phyloP scores from a whole-genome alignment of 2,888 invertebrate genomes.

The Operophtera brumata region DNA sequence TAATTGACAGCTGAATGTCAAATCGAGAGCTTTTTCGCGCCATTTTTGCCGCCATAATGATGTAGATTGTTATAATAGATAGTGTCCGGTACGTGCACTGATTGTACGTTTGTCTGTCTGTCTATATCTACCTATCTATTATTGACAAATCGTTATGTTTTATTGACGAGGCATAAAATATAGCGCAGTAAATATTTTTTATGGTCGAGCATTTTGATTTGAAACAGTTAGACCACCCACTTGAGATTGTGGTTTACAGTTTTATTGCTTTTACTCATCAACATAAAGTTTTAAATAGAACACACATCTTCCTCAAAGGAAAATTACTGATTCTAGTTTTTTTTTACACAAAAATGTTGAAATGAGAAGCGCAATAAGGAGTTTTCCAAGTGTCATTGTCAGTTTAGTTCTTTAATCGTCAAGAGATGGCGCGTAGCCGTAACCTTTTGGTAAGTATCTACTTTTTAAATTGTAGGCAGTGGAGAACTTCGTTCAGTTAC shows the following conservation, averaged over 20 bases:
- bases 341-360: no score
- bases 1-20: constrained; percentile 77
- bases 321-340: neutral
- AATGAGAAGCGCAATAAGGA: no score
- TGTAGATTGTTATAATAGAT: constrained; percentile 67
- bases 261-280: constrained; percentile 10
- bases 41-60: constrained; percentile 58
- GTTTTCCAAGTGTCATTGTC: no score
- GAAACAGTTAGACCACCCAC: constrained; percentile 14
- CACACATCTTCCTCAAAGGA: neutral
- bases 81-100: constrained; percentile 42
- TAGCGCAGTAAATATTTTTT: constrained; percentile 12
- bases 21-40: constrained; percentile 64
- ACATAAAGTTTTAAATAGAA: constrained; percentile 14
- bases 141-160: constrained; percentile 27
- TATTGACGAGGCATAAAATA: constrained; percentile 12
- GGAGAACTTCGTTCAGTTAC: no score
- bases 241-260: constrained; percentile 14
- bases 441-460: no score
- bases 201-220: constrained; percentile 16
- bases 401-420: no score
- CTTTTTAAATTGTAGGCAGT: no score
- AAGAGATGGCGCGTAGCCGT: no score
- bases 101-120: constrained; percentile 39
- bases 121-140: constrained; percentile 29